Percentiles rank a stretch among this genome's conserved stretches.
Evolutionary conservation across 2,797 vertebrate genomes (phyloP).

Genomic region (Atherinosoma microstoma): DNA sequence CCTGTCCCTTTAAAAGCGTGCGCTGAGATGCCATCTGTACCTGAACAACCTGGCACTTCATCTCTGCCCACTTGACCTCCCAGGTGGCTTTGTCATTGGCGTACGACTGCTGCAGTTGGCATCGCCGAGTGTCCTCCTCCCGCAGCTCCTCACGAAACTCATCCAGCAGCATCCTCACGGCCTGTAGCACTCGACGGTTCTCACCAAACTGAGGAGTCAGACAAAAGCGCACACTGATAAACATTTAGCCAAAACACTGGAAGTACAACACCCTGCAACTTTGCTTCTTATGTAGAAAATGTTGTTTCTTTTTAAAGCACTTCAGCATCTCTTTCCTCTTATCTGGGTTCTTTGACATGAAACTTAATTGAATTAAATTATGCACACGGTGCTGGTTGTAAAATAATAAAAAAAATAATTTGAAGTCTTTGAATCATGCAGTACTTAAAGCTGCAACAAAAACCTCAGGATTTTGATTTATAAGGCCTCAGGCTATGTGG

Average conservation of each 20-base stretch:
- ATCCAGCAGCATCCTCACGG: conserved; percentile 90
- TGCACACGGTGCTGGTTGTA: neutral
- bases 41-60: conserved; percentile 90
- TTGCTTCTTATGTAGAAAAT: too few species aligned
- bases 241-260: neutral
- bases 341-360: neutral
- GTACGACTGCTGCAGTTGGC: conserved; percentile 90
- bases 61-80: conserved; percentile 91
- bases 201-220: conserved; percentile 84
- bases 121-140: conserved; percentile 88
- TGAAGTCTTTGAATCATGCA: neutral
- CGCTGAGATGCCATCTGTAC: conserved; percentile 81
- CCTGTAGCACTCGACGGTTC: conserved; percentile 87
- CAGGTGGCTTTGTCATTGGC: conserved; percentile 93
- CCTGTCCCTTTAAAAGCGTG: conserved; percentile 56
- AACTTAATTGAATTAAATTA: neutral
- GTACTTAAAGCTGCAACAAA: neutral
- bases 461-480: neutral
- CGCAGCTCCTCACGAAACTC: conserved; percentile 90
- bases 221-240: neutral
- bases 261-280: too few species aligned
- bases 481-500: neutral
- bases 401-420: conserved; percentile 1
- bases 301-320: neutral
- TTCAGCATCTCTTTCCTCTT: too few species aligned